Evolutionary conservation across 2,113 vertebrate species (phyloP), one percentile per base, ranked within the genome.

Genomic region (Xenus cinereus): DNA sequence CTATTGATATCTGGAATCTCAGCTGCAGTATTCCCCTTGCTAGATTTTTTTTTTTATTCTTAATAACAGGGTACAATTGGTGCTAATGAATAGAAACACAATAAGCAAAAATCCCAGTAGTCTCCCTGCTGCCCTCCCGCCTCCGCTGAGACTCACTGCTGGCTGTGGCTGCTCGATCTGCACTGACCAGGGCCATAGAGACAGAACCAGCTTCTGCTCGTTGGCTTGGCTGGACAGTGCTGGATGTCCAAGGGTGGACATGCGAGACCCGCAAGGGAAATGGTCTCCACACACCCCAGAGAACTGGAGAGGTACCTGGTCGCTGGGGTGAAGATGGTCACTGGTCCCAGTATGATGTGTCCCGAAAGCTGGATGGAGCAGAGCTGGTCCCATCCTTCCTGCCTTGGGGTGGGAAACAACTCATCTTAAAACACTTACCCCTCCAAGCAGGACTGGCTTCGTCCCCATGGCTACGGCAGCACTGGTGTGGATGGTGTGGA

Each of bases 281-380:
- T 19, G 6, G 1, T 21, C 39, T 2, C 28, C n/a, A 3, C 39
- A 1, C 19, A 0, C 10, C 0, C 22, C n/a, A 2, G 30, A 10
- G 37, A 32, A 30, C 30, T 7, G 71, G 9, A 35, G 33, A 43
- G 22, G 37, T 39, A 64, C 71, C 63, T 17, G 41, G 7, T 1
- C n/a, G 24, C 64, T 33, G 54, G 1, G 3, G 63, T 16, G 71
- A 32, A 24, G 63, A 5, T 0, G 8, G 41, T 33, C 22, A 18
- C 54, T 12, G 41, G 35, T 69, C 45, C 67, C 53, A 17, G 43
- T 4, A 9, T 1, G 24, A 33, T 1, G 28, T 6, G 30, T 35
- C 56, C 68, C 8, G 24, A 33, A 30, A 69, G 62, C n/a, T 27
- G 69, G 46, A 15, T 4, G 41, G 37, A 67, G 59, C 59, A 15